A percentile compares a stretch with the other conserved stretches of the same genome.
Evolutionary conservation across 2,888 invertebrate genomes (phyloP).

Genomic region (Leucoptera coffeella): DNA sequence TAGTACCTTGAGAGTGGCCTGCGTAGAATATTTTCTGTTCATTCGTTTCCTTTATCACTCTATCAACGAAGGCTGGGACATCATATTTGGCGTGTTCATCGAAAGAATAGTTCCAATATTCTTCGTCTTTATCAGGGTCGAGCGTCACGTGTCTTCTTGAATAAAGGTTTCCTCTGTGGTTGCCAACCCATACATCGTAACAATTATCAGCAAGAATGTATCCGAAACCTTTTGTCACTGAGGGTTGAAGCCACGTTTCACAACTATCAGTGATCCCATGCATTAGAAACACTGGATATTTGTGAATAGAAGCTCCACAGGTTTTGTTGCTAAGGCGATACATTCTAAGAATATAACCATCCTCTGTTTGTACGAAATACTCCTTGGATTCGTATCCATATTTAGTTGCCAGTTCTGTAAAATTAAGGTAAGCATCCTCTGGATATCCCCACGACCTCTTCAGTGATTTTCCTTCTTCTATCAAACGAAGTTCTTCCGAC

Average conservation of each 20-base stretch:
- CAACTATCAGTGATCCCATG: constrained; percentile 4
- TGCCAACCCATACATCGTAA: constrained; percentile 6
- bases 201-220: constrained; percentile 4
- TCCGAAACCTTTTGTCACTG: constrained; percentile 1
- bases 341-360: constrained; percentile 23
- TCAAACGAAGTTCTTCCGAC: too few species aligned
- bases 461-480: constrained; percentile 18
- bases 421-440: constrained; percentile 30
- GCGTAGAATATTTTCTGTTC: constrained; percentile 55
- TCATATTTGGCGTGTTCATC: constrained; percentile 67
- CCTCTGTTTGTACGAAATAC: constrained; percentile 19
- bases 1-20: constrained; percentile 67
- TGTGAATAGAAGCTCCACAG: constrained; percentile 11
- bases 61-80: constrained; percentile 65
- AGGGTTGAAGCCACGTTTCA: constrained; percentile 2
- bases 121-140: constrained; percentile 12
- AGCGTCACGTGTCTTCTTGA: constrained; percentile 30
- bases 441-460: constrained; percentile 21
- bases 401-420: constrained; percentile 21
- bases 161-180: constrained; percentile 14
- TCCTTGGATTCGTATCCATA: constrained; percentile 18
- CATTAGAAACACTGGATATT: constrained; percentile 2
- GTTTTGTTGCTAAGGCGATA: constrained; percentile 16
- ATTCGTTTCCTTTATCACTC: constrained; percentile 42
- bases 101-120: constrained; percentile 59